These are phyloP conservation scores for Bombus affinis DNA, from an alignment of 1,140 invertebrate species.

Conservation along the genomic window DNA sequence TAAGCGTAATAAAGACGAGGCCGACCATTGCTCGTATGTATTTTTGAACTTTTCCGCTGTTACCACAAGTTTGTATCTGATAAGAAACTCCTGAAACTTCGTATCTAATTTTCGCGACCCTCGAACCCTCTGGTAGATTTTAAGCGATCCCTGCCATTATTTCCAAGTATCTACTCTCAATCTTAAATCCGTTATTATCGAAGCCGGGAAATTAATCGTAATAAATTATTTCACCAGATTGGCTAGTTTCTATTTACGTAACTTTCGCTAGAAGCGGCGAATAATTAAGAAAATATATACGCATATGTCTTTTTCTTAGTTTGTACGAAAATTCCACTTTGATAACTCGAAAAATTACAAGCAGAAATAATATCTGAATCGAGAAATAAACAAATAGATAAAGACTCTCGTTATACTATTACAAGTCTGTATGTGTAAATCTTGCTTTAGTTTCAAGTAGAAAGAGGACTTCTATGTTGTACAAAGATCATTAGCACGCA, in stretches of 20 bases:
- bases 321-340: neutral
- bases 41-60: slow-evolving; percentile 6
- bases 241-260: neutral
- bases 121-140: neutral
- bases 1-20: neutral
- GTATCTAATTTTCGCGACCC: neutral
- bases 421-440: neutral
- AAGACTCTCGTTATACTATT: too few species aligned
- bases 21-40: neutral
- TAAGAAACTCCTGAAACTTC: neutral
- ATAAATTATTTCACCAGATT: neutral
- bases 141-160: neutral
- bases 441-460: neutral
- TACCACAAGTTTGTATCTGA: slow-evolving; percentile 1
- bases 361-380: too few species aligned
- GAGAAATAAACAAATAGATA: neutral
- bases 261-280: rapidly evolving
- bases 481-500: neutral
- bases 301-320: neutral
- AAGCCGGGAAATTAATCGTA: neutral
- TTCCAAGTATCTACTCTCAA: neutral
- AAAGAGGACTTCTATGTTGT: rapidly evolving
- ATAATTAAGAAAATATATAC: too few species aligned
- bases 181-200: neutral
- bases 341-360: neutral